Evolutionary conservation across 2,888 invertebrate genomes (phyloP), one percentile per base, ranked within the genome.

Genomic region (Liodrosophila aerea): DNA sequence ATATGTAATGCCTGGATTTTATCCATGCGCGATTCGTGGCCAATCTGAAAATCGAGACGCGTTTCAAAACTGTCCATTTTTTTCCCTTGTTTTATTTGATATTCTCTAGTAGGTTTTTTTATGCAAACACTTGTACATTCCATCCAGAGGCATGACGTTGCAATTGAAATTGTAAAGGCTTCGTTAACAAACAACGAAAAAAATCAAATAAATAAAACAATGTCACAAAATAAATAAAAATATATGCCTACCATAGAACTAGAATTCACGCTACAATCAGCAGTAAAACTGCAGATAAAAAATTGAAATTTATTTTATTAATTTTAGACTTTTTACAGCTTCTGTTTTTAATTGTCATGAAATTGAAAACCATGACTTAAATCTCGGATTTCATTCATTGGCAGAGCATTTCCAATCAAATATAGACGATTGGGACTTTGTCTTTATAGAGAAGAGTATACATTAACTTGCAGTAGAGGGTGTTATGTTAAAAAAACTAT

Each of bases 1-100:
- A 73, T 70, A 67, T 64, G 81, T 51, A 76, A 64, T 61, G 43
- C 39, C 22, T n/a, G 18, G 13, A 58, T 69, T 67, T 41, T 18
- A 63, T 45, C 41, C 49, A 7, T 46, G 11, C 27, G 33, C 22
- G 12, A 45, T 2, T 43, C 34, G 39, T 39, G 16, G 50, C 50
- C 43, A 47, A 71, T 71, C 59, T 40, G 39, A 49, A 68, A 51
- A 56, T 56, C 51, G 51, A 68, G 36, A 13, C 64, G 56, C 50
- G 61, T 45, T 64, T 58, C 29, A 13, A 39, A 31, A 56, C 64
- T 76, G 58, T 53, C 34, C 29, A 44, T 16, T 59, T 64, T 76
- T 52, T 54, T 62, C 56, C 59, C 34, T 13, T 37, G 34, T 50
- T 61, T 37, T 58, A 40, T 61, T 56, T 57, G 31, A 11, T 16